Conservation (phyloP, 30 jellyfish, hydroid and myxozoan species). For the Pseudorhiza aurosa region DNA sequence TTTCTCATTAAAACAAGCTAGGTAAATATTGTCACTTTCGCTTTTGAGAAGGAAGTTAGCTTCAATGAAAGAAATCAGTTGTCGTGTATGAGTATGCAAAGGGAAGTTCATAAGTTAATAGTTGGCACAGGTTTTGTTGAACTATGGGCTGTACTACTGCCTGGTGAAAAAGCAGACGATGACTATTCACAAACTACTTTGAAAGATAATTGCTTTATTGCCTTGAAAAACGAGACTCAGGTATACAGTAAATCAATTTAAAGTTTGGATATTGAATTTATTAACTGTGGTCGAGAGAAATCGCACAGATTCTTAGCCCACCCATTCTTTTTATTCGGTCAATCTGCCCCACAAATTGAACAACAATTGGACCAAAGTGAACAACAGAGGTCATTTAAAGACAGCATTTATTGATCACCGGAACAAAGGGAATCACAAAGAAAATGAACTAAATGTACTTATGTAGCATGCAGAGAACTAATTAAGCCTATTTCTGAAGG, state of each 20-base stretch:
- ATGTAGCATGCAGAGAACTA: not conserved
- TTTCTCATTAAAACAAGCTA: no score
- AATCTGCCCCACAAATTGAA: constrained; percentile 15
- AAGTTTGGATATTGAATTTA: not conserved
- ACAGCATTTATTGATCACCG: not conserved
- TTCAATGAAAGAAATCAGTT: no score
- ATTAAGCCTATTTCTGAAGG: constrained; percentile 22
- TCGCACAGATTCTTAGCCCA: constrained; percentile 29
- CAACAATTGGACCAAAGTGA: not conserved
- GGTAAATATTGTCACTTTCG: no score
- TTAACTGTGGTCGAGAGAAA: constrained; percentile 1
- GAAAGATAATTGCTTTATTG: not conserved
- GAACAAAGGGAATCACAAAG: not conserved
- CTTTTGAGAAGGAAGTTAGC: no score
- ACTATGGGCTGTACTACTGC: no score
- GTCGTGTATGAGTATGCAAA: no score
- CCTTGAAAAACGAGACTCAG: not conserved
- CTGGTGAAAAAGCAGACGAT: no score
- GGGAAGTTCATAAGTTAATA: no score
- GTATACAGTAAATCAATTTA: not conserved
- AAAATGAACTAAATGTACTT: constrained; percentile 1
- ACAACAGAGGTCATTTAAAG: constrained; percentile 24
- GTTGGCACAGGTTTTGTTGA: no score
- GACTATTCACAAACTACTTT: no score
- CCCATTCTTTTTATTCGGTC: constrained; percentile 12